A percentile compares a stretch with the other conserved stretches of the same genome.
These are phyloP conservation scores for Agonopterix subpropinquella DNA, from an alignment of 2,888 invertebrate genomes.

Conservation along the genomic window DNA sequence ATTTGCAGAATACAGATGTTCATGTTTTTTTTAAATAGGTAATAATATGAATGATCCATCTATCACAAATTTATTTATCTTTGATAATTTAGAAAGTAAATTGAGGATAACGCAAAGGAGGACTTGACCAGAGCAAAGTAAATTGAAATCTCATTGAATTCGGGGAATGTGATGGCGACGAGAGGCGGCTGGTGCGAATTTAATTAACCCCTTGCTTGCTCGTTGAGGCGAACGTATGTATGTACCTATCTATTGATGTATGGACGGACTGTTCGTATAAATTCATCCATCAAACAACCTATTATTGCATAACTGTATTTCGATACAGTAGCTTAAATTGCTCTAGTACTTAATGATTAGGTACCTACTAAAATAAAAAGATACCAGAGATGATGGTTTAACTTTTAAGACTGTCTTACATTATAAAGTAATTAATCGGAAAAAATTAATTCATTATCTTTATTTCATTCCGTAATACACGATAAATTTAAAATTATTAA, in stretches of 20 bases:
- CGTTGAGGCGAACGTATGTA: slow-evolving; percentile 45
- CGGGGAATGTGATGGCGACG: slow-evolving; percentile 67
- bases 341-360: no score
- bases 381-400: no score
- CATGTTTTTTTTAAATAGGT: no score
- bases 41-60: no score
- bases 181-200: slow-evolving; percentile 70
- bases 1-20: no score
- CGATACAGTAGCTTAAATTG: no score
- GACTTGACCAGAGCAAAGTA: slow-evolving; percentile 60
- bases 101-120: slow-evolving; percentile 43
- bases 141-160: slow-evolving; percentile 75
- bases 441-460: no score
- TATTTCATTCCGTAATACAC: background rate
- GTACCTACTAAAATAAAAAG: no score
- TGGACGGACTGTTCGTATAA: background rate
- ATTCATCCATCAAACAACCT: background rate
- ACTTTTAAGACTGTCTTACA: no score
- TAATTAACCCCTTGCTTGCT: slow-evolving; percentile 72
- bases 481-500: slow-evolving; percentile 43
- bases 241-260: background rate
- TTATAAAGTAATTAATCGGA: no score
- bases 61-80: no score
- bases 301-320: background rate
- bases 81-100: slow-evolving; percentile 23